These are phyloP conservation scores for Criorhina ranunculi DNA, from an alignment of 2,888 invertebrate species.

Conservation along the genomic window DNA sequence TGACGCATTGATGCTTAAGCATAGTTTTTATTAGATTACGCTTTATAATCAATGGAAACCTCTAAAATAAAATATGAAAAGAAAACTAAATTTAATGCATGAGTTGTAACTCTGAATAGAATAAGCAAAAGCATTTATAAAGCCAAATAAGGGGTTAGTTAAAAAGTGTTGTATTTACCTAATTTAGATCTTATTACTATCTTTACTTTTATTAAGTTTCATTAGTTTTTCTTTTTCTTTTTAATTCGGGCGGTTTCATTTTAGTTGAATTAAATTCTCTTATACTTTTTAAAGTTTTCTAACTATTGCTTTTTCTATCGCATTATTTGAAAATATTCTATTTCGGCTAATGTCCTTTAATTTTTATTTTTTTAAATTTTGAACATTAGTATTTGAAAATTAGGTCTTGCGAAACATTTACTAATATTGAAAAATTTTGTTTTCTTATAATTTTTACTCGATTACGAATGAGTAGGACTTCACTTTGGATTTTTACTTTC, in stretches of 20 bases:
- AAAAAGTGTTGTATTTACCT: background rate
- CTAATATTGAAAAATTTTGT: constrained; percentile 24
- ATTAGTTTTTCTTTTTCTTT: constrained; percentile 15
- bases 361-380: constrained; percentile 20
- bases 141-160: constrained; percentile 6
- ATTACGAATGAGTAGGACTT: constrained; percentile 89
- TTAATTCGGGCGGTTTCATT: constrained; percentile 20
- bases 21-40: constrained; percentile 53
- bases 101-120: constrained; percentile 42
- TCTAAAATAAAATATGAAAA: constrained; percentile 26
- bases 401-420: constrained; percentile 21
- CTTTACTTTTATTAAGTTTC: constrained; percentile 22
- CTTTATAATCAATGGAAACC: constrained; percentile 48
- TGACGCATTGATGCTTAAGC: constrained; percentile 67
- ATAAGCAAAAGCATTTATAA: constrained; percentile 13
- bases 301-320: constrained; percentile 61
- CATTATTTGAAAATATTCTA: constrained; percentile 54
- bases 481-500: constrained; percentile 99
- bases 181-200: constrained; percentile 12
- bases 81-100: constrained; percentile 47
- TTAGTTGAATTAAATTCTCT: constrained; percentile 26
- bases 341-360: constrained; percentile 61
- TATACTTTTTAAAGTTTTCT: constrained; percentile 16
- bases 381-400: background rate
- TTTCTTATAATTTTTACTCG: constrained; percentile 17